phyloP scores from a whole-genome alignment of 92 coral and sea anemone genomes.

The Galaxea fascicularis region DNA sequence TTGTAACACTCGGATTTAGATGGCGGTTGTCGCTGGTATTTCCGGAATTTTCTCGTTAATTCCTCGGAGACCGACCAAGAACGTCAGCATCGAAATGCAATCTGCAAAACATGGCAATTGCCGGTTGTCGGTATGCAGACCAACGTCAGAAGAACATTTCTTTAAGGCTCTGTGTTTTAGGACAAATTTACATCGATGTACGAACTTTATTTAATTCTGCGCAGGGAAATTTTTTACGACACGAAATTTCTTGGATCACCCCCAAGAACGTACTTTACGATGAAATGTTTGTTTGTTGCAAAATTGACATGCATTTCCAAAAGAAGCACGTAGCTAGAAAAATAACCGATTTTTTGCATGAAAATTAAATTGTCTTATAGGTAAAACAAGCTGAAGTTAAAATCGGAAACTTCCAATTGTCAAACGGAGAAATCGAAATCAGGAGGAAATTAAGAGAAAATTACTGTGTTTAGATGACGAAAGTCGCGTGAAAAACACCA shows the following conservation, averaged over 20 bases:
- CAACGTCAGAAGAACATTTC: neutral
- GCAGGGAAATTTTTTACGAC: neutral
- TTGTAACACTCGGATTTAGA: neutral
- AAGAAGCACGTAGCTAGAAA: neutral
- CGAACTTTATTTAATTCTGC: neutral
- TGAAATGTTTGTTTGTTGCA: neutral
- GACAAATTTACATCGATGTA: neutral
- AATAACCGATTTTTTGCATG: neutral
- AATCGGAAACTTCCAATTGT: neutral
- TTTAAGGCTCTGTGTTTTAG: neutral
- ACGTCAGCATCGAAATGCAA: neutral
- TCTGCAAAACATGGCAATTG: too few species aligned
- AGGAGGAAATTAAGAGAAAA: too few species aligned
- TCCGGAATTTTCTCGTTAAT: constrained; percentile 21
- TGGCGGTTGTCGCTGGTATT: constrained; percentile 27
- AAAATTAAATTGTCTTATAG: neutral
- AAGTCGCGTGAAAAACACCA: neutral
- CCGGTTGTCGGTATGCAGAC: neutral
- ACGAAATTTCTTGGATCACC: neutral
- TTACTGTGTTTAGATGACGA: too few species aligned
- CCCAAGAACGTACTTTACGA: neutral
- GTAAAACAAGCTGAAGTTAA: neutral
- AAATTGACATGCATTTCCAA: neutral
- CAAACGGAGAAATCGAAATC: neutral
- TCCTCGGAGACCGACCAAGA: constrained; percentile 25